Percentiles rank a stretch among this genome's conserved stretches.
phyloP scores from a whole-genome alignment of 2,888 invertebrate genomes.

The Galeopsomyia nigrocyanea region DNA sequence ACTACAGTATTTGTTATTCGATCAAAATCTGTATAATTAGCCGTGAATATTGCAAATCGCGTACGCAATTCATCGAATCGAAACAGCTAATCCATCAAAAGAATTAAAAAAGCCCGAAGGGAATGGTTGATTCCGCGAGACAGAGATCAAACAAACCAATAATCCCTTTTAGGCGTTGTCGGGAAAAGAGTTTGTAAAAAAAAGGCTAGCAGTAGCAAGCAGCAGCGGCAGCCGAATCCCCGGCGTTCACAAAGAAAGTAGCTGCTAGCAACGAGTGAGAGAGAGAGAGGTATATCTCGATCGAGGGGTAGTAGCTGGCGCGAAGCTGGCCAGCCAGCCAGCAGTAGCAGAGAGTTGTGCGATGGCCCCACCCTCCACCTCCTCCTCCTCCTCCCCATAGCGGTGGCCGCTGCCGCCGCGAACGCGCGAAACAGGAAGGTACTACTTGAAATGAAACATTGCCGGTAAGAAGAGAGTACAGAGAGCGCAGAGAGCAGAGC shows the following conservation, averaged over 20 bases:
- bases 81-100: too few species aligned
- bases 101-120: too few species aligned
- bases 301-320: constrained; percentile 9
- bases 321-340: background rate
- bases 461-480: constrained; percentile 61
- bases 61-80: too few species aligned
- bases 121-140: background rate
- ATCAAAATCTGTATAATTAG: too few species aligned
- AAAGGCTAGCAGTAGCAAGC: constrained; percentile 40
- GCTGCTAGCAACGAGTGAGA: background rate
- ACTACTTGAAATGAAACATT: constrained; percentile 64
- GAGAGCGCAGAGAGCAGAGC: constrained; percentile 44
- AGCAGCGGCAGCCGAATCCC: constrained; percentile 1
- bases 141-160: background rate
- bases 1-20: too few species aligned
- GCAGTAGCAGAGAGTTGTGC: background rate
- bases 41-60: too few species aligned
- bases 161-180: background rate
- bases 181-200: background rate
- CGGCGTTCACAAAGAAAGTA: too few species aligned
- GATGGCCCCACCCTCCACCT: constrained; percentile 12
- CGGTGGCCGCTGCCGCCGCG: constrained; percentile 51
- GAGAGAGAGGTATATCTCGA: constrained; percentile 3
- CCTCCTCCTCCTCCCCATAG: background rate
- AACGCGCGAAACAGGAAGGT: constrained; percentile 56